These are phyloP conservation scores for Tetramorium bicarinatum DNA, from an alignment of 2,888 invertebrate genomes.

Conservation along the genomic window DNA sequence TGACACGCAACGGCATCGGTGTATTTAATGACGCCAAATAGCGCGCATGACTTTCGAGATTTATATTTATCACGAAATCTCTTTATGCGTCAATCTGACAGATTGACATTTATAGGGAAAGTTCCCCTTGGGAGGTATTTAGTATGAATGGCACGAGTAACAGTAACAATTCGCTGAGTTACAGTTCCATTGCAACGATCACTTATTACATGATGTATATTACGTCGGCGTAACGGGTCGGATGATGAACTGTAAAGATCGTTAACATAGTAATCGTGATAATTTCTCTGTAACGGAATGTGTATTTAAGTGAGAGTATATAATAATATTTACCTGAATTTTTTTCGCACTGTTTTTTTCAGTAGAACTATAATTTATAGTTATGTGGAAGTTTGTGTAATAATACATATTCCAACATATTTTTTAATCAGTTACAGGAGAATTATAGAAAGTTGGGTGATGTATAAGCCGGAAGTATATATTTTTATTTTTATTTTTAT, in stretches of 20 bases:
- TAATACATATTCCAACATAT: background rate
- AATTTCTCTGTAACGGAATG: background rate
- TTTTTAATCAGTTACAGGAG: background rate
- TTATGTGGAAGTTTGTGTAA: background rate
- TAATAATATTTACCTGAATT: background rate
- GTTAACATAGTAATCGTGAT: conserved; percentile 1
- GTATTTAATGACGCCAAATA: conserved; percentile 27
- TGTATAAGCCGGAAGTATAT: background rate
- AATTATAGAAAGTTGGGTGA: background rate
- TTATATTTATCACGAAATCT: conserved; percentile 23
- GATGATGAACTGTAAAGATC: background rate
- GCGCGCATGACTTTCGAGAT: conserved; percentile 12
- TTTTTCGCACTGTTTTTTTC: background rate
- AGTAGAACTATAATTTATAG: background rate
- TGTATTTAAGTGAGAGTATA: conserved; percentile 18
- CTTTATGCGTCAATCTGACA: background rate
- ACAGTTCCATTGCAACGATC: conserved; percentile 70
- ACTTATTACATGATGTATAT: conserved; percentile 66
- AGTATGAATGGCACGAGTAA: conserved; percentile 78
- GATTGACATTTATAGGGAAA: conserved; percentile 60
- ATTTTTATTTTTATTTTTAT: background rate
- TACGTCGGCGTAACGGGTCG: conserved; percentile 44
- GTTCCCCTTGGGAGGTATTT: conserved; percentile 71
- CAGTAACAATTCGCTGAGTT: conserved; percentile 75
- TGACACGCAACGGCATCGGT: conserved; percentile 34